These are phyloP conservation scores for Rhorus exstirpatorius DNA, from an alignment of 2,888 invertebrate species.

Conservation along the genomic window DNA sequence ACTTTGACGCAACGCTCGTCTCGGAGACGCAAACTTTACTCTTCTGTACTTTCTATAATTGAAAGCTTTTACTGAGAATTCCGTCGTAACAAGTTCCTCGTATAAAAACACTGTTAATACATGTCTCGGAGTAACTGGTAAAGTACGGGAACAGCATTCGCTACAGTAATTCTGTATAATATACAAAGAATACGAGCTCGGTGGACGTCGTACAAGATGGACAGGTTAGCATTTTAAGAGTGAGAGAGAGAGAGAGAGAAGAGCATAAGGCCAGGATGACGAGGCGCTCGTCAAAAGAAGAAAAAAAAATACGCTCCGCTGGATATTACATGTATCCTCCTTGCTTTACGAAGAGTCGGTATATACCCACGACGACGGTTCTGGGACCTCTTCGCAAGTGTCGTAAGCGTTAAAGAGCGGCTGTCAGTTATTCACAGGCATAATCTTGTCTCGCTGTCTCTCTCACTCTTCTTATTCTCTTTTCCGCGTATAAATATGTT, in stretches of 20 bases:
- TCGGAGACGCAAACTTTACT: background rate
- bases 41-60: slow-evolving; percentile 23
- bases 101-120: slow-evolving; percentile 49
- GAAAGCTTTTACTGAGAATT: slow-evolving; percentile 26
- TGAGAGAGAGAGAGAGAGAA: slow-evolving; percentile 35
- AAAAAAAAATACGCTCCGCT: slow-evolving; percentile 52
- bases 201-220: slow-evolving; percentile 41
- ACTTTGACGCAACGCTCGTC: background rate
- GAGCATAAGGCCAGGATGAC: slow-evolving; percentile 57
- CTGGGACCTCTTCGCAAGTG: slow-evolving; percentile 67
- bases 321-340: slow-evolving; percentile 52
- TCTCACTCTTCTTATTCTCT: slow-evolving; percentile 2
- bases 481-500: slow-evolving; percentile 11
- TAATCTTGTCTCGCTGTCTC: slow-evolving; percentile 57
- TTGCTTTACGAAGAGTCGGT: slow-evolving; percentile 38
- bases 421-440: slow-evolving; percentile 72
- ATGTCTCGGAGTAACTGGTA: slow-evolving; percentile 6
- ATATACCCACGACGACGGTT: slow-evolving; percentile 36
- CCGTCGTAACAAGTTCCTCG: slow-evolving; percentile 39
- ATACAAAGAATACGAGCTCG: slow-evolving; percentile 51
- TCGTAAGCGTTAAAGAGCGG: slow-evolving; percentile 75
- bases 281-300: slow-evolving; percentile 69
- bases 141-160: slow-evolving; percentile 36
- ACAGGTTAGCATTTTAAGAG: slow-evolving; percentile 64
- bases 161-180: slow-evolving; percentile 47